A percentile compares a stretch with the other conserved stretches of the same genome.
Conservation (phyloP, 2,888 invertebrate genomes). For the Lasioglossum vierecki region DNA sequence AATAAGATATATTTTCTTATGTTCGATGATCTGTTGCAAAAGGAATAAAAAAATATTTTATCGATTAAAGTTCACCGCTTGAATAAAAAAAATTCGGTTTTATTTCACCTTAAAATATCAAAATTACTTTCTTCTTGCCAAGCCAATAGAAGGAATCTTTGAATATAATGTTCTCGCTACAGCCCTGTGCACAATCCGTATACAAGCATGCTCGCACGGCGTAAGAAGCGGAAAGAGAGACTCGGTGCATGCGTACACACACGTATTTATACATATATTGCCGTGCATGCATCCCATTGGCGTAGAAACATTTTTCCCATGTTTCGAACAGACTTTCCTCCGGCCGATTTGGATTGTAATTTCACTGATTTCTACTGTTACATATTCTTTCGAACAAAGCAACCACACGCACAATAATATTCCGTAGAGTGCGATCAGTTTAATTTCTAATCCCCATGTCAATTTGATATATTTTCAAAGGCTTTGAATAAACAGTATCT, state of each 20-base stretch:
- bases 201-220: constrained; percentile 33
- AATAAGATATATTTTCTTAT: no score
- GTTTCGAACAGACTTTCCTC: constrained; percentile 1
- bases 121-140: no score
- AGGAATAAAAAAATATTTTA: no score
- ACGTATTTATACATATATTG: constrained; percentile 14
- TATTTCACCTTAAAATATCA: no score
- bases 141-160: not conserved
- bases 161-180: constrained; percentile 33
- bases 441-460: not conserved
- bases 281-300: constrained; percentile 51
- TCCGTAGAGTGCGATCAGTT: not conserved
- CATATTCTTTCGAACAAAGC: not conserved
- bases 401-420: not conserved
- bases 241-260: constrained; percentile 43
- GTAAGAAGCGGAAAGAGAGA: constrained; percentile 57
- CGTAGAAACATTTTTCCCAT: constrained; percentile 37
- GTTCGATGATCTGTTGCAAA: no score
- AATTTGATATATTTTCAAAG: not conserved
- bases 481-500: not conserved
- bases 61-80: no score
- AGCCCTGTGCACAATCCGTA: constrained; percentile 50
- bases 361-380: constrained; percentile 11
- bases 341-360: not conserved
- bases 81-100: no score